These are phyloP conservation scores for Acanthopleura granulata DNA, from an alignment of 2,888 invertebrate species.

Conservation along the genomic window DNA sequence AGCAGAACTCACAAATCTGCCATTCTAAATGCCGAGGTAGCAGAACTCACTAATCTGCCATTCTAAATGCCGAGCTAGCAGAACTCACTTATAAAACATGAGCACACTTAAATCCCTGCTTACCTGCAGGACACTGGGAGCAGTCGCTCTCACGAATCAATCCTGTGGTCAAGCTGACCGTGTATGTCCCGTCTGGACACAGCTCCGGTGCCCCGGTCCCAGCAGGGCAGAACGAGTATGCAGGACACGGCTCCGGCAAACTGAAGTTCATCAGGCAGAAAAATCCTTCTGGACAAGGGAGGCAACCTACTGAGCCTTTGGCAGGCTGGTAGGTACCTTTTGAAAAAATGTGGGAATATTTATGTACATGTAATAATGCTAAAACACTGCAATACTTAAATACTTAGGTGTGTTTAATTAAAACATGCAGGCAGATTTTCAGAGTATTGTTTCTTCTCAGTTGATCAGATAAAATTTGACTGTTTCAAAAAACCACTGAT, in stretches of 20 bases:
- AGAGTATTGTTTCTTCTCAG: too few relatives aligned
- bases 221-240: constrained; percentile 60
- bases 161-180: constrained; percentile 39
- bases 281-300: constrained; percentile 48
- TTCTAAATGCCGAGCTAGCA: too few relatives aligned
- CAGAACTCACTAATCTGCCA: too few relatives aligned
- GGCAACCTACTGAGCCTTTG: constrained; percentile 44
- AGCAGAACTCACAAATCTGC: too few relatives aligned
- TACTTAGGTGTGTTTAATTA: too few relatives aligned
- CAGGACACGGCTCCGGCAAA: constrained; percentile 54
- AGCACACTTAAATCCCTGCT: constrained; percentile 9
- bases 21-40: too few relatives aligned
- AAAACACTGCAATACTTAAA: too few relatives aligned
- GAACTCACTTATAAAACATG: too few relatives aligned
- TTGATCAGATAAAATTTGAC: too few relatives aligned
- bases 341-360: constrained; percentile 2
- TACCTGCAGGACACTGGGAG: constrained; percentile 52
- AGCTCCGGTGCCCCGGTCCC: constrained; percentile 51
- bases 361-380: too few relatives aligned
- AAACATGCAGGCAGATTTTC: too few relatives aligned
- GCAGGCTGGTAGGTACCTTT: constrained; percentile 60
- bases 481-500: too few relatives aligned
- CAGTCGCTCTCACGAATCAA: constrained; percentile 50
- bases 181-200: constrained; percentile 63
- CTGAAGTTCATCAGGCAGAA: constrained; percentile 56